Percentiles rank a stretch among this genome's conserved stretches.
Evolutionary conservation across 30 jellyfish, hydroid and myxozoan genomes (phyloP).

Genomic region (Hydractinia echinata): DNA sequence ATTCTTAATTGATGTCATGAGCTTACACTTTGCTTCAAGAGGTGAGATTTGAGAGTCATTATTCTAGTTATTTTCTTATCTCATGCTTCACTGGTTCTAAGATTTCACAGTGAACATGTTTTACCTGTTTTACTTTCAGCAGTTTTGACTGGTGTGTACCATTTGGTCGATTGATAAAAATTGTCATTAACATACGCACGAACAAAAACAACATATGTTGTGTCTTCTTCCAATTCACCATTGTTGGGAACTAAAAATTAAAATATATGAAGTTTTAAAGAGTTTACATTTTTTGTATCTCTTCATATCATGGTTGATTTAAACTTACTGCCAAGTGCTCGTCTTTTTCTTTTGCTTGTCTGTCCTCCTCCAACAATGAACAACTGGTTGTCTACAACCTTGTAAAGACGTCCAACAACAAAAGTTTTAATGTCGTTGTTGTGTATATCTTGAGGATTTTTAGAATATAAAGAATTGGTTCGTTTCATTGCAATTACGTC

Average conservation of each 20-base stretch:
- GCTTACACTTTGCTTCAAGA: too few relatives aligned
- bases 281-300: too few relatives aligned
- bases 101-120: too few relatives aligned
- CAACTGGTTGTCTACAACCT: neutral
- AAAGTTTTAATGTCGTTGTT: neutral
- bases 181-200: conserved; percentile 4
- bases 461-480: neutral
- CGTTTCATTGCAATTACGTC: neutral
- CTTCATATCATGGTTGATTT: neutral
- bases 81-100: too few relatives aligned
- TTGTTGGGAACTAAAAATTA: neutral
- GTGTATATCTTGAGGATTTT: neutral
- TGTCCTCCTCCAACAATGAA: conserved; percentile 6
- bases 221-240: neutral
- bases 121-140: neutral
- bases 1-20: too few relatives aligned
- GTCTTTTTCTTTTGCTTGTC: conserved; percentile 9
- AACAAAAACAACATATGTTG: conserved; percentile 6
- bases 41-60: too few relatives aligned
- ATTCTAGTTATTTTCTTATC: too few relatives aligned
- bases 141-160: neutral
- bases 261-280: neutral
- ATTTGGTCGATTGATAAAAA: neutral
- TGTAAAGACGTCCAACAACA: neutral
- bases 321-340: conserved; percentile 7